Conservation (phyloP, 2,113 vertebrate genomes). For the Bostrychus sinensis region DNA sequence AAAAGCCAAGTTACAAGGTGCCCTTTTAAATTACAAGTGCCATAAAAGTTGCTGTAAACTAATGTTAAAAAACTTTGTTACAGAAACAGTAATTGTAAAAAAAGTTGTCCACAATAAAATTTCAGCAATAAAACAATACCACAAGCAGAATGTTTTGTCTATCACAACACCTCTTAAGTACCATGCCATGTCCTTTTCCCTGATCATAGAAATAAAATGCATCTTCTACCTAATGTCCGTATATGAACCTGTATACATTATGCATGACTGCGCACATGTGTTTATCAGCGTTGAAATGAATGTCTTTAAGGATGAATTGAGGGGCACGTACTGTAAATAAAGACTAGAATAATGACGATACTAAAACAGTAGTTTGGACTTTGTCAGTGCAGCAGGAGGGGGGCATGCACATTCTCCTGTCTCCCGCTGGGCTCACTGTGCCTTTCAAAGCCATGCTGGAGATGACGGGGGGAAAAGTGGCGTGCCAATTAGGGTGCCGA, state of each 20-base stretch:
- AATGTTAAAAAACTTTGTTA: no score
- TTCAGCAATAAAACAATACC: no score
- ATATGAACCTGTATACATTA: not conserved
- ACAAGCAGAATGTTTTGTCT: no score
- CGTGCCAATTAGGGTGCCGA: constrained; percentile 68
- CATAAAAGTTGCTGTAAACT: no score
- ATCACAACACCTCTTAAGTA: constrained; percentile 24
- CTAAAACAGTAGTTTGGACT: constrained; percentile 63
- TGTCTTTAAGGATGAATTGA: constrained; percentile 30
- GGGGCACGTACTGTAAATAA: constrained; percentile 51
- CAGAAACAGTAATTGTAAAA: no score
- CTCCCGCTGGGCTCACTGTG: constrained; percentile 64
- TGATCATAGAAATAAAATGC: not conserved
- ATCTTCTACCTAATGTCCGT: not conserved
- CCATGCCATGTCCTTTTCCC: constrained; percentile 14
- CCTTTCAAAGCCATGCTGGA: constrained; percentile 66
- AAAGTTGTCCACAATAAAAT: no score
- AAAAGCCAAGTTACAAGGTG: no score
- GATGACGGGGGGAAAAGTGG: constrained; percentile 63
- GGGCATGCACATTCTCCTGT: constrained; percentile 40
- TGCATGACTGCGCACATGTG: constrained; percentile 4
- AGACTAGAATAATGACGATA: constrained; percentile 54
- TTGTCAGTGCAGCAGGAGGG: constrained; percentile 30
- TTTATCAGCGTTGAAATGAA: constrained; percentile 19
- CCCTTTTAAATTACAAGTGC: no score